Percentiles rank a stretch among this genome's conserved stretches.
phyloP scores from a whole-genome alignment of 2,797 vertebrate genomes.

The Alcedo atthis region DNA sequence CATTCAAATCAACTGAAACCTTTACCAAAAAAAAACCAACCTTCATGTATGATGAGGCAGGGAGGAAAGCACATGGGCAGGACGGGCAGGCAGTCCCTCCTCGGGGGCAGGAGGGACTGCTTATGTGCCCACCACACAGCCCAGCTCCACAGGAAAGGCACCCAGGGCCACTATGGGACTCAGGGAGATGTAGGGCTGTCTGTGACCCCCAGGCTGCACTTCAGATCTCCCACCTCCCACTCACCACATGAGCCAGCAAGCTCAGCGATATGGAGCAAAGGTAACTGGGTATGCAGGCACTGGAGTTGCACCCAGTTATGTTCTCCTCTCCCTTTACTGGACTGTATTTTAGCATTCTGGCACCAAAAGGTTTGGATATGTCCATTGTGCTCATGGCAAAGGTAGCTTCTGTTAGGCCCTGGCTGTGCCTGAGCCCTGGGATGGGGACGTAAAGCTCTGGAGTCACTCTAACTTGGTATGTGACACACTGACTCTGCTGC shows the following conservation, averaged over 20 bases:
- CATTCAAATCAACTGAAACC: background rate
- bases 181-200: background rate
- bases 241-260: rapidly evolving
- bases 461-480: background rate
- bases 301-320: rapidly evolving
- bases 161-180: rapidly evolving
- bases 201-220: background rate
- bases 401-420: background rate
- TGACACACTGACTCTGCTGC: conserved; percentile 9
- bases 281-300: rapidly evolving
- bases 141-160: background rate
- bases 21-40: background rate
- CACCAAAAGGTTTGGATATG: rapidly evolving
- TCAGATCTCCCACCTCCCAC: background rate
- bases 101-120: background rate
- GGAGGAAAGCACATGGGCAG: background rate
- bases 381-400: rapidly evolving
- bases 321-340: background rate
- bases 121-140: background rate
- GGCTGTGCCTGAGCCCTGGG: background rate
- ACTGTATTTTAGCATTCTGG: background rate
- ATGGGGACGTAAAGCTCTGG: background rate
- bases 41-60: background rate
- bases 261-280: background rate
- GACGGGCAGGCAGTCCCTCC: background rate